These are phyloP conservation scores for Dolichomitus sp. DNA, from an alignment of 2,888 invertebrate species.

Conservation along the genomic window DNA sequence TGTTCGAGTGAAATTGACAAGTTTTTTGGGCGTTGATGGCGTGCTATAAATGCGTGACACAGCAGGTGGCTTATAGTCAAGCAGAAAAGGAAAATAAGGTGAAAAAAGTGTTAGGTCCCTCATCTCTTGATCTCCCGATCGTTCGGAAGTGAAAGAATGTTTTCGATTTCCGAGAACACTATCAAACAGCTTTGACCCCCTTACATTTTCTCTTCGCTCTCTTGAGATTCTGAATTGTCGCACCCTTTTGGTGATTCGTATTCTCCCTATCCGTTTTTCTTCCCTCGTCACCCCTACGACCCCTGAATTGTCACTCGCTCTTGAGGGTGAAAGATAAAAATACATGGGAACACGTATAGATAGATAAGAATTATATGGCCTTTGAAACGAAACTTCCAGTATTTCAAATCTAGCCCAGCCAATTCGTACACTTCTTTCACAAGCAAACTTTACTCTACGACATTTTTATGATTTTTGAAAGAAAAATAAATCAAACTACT, in stretches of 20 bases:
- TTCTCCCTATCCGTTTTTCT: background rate
- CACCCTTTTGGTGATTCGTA: constrained; percentile 8
- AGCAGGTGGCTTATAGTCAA: background rate
- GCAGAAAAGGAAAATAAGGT: background rate
- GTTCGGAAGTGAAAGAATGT: constrained; percentile 16
- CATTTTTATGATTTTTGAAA: background rate
- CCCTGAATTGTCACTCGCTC: background rate
- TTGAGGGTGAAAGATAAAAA: constrained; percentile 22
- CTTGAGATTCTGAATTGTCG: constrained; percentile 1
- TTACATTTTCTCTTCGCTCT: constrained; percentile 2
- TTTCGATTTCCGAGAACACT: constrained; percentile 11
- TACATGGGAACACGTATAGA: background rate
- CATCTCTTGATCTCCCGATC: constrained; percentile 2
- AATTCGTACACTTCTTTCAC: background rate
- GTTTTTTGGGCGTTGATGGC: background rate
- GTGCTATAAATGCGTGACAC: background rate
- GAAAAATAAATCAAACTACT: background rate
- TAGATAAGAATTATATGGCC: constrained; percentile 4
- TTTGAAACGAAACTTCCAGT: background rate
- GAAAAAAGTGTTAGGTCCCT: background rate
- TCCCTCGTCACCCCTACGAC: background rate
- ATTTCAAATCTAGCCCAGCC: background rate
- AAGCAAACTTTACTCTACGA: background rate
- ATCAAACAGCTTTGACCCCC: constrained; percentile 6
- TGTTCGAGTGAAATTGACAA: constrained; percentile 18